Base-by-base conservation (phyloP, 2,888 invertebrate genomes). In the Liodrosophila aerea region DNA sequence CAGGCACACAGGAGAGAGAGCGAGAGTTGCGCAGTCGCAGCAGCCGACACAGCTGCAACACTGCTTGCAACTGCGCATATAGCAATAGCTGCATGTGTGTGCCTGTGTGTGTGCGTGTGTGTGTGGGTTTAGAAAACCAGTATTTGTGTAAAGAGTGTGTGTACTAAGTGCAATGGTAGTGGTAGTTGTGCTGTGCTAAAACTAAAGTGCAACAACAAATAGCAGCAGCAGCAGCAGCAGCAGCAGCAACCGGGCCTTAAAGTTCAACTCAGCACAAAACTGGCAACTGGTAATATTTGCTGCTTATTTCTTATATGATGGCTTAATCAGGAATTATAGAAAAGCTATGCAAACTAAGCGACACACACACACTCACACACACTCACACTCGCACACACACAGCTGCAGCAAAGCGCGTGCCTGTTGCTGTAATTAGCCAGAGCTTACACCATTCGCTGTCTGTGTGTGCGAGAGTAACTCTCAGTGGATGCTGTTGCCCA, bases 351-450 rank as follows among this genome's bases (percentile, higher is more conserved):
- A 73, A 73, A 73, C 49, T 71, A 71, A 52, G 47, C 65, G 41
- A 64, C 59, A 54, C 22, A 60, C 36, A 57, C 50, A 53, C 30
- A 59, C 15, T 44, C 54, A 33, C 31, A 11, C 36, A 57, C 34
- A 46, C 16, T 45, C 22, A 44, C 18, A 47, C 40, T 47, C 47
- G 47, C 16, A 51, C 16, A 56, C 8, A 66, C 27, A 62, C 18
- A 30, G 41, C n/a, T 39, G 41, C 53, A 54, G 58, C 53, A 22
- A 57, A 77, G 85, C 77, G 78, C 82, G 86, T 86, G 86, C 78
- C 78, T 75, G 76, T 68, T 73, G 58, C 85, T 75, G 85, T 85
- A 80, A 80, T 80, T 80, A 80, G 78, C 84, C 58, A 46, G 41
- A 66, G 77, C 84, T 84, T 66, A 63, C 78, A 70, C 53, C 78